A percentile compares a stretch with the other conserved stretches of the same genome.
Evolutionary conservation across 2,113 vertebrate species (phyloP).

Genomic region (Caracal caracal): DNA sequence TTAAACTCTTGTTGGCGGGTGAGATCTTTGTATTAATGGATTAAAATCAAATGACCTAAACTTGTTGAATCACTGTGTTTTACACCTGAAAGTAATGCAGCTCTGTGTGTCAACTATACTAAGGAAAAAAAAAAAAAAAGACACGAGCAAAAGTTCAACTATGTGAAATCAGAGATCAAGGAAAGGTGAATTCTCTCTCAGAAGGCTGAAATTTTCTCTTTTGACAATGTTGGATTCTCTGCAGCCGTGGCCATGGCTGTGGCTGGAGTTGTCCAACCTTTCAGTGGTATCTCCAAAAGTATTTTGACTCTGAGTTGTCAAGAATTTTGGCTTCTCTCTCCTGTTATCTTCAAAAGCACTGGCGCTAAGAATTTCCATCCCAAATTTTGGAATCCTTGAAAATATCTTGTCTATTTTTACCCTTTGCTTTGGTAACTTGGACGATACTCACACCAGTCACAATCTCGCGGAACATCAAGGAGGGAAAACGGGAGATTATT

Average conservation of each 20-base stretch:
- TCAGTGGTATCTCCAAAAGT: background rate
- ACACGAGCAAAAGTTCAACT: background rate
- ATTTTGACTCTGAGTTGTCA: background rate
- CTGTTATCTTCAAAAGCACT: slow-evolving; percentile 67
- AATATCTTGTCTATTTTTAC: slow-evolving; percentile 73
- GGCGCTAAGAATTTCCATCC: slow-evolving; percentile 72
- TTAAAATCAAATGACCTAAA: background rate
- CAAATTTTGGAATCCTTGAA: slow-evolving; percentile 77
- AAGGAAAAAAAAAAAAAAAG: background rate
- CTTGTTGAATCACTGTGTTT: background rate
- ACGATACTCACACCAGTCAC: slow-evolving; percentile 31
- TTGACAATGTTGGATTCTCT: background rate
- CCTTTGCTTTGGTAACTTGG: slow-evolving; percentile 78
- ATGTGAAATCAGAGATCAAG: background rate
- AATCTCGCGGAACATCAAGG: slow-evolving; percentile 50
- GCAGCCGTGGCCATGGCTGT: background rate
- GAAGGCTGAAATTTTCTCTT: background rate
- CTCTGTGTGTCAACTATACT: background rate
- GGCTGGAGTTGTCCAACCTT: background rate
- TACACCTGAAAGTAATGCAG: background rate
- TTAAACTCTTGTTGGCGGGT: background rate
- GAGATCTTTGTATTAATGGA: background rate
- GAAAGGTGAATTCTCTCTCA: background rate
- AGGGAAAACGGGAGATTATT: slow-evolving; percentile 25
- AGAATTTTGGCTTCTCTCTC: slow-evolving; percentile 47